Evolutionary conservation across 2,113 vertebrate species (phyloP).

Genomic region (Oryzias melastigma): DNA sequence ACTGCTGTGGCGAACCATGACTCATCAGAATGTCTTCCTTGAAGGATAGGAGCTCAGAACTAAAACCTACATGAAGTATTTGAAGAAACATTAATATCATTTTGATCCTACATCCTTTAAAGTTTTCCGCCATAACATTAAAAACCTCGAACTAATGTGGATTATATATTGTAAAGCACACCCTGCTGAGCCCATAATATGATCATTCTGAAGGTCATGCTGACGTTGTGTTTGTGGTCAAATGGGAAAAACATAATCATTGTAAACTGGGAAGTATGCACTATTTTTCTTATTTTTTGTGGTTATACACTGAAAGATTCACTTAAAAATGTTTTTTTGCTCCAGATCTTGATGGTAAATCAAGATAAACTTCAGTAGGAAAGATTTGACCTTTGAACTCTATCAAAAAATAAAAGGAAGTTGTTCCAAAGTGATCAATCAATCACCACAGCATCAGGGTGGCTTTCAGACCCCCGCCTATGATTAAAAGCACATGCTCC

Average conservation of each 20-base stretch:
- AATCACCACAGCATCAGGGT: not conserved
- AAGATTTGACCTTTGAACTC: too few species aligned
- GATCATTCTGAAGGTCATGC: not conserved
- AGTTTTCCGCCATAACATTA: not conserved
- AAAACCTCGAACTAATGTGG: not conserved
- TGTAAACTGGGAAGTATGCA: not conserved
- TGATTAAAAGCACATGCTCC: conserved; percentile 16
- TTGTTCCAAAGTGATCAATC: too few species aligned
- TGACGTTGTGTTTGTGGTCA: conserved; percentile 24
- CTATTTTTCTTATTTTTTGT: not conserved
- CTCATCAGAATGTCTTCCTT: too few species aligned
- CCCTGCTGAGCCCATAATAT: not conserved
- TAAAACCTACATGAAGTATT: too few species aligned
- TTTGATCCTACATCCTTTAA: too few species aligned
- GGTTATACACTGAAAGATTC: not conserved
- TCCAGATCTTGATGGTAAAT: too few species aligned
- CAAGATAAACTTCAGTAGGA: too few species aligned
- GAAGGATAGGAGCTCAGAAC: too few species aligned
- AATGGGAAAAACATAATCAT: conserved; percentile 3
- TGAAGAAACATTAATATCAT: too few species aligned
- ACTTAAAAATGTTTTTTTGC: too few species aligned
- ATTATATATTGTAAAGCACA: not conserved
- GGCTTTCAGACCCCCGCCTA: not conserved
- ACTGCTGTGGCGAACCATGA: too few species aligned
- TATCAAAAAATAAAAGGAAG: not conserved